Base-by-base conservation (phyloP, 2,797 vertebrate species). In the Gallirallus australis region DNA sequence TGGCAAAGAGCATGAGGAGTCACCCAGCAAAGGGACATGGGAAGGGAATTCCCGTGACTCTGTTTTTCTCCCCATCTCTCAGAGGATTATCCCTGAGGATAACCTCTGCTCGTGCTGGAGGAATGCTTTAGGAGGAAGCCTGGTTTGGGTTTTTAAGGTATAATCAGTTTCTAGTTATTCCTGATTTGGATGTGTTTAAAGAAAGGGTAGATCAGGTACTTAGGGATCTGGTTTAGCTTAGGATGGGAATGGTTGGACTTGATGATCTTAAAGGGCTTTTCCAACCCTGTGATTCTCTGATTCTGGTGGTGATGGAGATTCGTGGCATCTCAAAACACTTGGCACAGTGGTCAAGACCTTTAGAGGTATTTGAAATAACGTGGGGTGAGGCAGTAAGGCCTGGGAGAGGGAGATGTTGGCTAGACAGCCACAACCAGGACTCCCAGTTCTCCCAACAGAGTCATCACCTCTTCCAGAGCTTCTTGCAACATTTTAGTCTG, bases 321-420 rank as follows among this genome's bases (percentile, higher is more conserved):
- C 83, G 54, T 73, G 45, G 82, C 69, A 66, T 12, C 24, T 19
- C 21, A 20, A 61, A 54, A 48, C 50, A 14, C 31, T 42, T 42
- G 84, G 48, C 82, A 82, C n/a, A 0, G 17, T 25, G 4, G 15
- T 9, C 6, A 3, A 81, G 84, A 35, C 30, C 79, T 89, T 25
- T 24, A 39, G 19, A 93, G n/a, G 84, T 81, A 89, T 89, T 75
- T 54, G 53, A 21, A 85, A 24, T 19, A 4, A 4, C 0, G 6
- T 47, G 72, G 64, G 78, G 28, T 80, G 89, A 94, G 37, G 71
- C 71, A 24, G 23, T 9, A 31, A 56, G 39, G 76, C 33, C 48
- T 60, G 78, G 80, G 80, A 85, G 35, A 89, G 75, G 90, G 70
- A 91, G 86, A 66, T 80, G 73, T 52, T 88, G 80, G 65, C 69